phyloP scores from a whole-genome alignment of 2,888 invertebrate species.

The Mamestra brassicae region DNA sequence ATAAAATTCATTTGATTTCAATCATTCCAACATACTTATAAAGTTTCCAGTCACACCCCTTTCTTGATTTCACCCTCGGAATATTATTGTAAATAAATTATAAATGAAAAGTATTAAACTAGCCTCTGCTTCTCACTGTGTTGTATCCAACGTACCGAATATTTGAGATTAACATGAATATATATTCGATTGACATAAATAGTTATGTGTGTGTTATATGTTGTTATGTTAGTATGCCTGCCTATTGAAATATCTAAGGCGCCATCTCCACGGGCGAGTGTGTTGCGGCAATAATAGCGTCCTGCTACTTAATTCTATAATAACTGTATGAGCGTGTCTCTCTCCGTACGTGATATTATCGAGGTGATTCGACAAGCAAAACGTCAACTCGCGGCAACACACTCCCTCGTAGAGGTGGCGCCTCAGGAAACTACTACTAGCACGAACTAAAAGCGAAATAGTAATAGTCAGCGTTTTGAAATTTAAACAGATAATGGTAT shows the following conservation, averaged over 20 bases:
- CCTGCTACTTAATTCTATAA: no score
- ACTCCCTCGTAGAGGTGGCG: no score
- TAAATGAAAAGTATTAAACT: constrained; percentile 14
- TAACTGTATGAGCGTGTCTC: no score
- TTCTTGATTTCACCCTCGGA: constrained; percentile 1
- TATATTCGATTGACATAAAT: background rate
- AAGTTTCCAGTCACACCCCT: constrained; percentile 37
- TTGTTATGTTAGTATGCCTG: no score
- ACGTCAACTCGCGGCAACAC: no score
- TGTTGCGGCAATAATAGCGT: no score
- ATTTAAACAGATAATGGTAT: background rate
- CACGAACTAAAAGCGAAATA: background rate
- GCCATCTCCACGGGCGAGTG: no score
- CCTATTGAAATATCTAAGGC: background rate
- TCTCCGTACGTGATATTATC: no score
- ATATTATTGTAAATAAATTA: constrained; percentile 41
- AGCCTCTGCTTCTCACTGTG: constrained; percentile 33
- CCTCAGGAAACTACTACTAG: background rate
- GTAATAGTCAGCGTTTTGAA: background rate
- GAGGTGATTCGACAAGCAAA: no score
- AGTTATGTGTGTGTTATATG: background rate
- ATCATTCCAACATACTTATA: constrained; percentile 8
- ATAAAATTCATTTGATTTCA: constrained; percentile 8
- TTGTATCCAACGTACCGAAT: constrained; percentile 6
- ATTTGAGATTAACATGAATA: background rate